A percentile compares a stretch with the other conserved stretches of the same genome.
These are phyloP conservation scores for Ptyas mucosa DNA, from an alignment of 2,113 vertebrate species.

Conservation along the genomic window DNA sequence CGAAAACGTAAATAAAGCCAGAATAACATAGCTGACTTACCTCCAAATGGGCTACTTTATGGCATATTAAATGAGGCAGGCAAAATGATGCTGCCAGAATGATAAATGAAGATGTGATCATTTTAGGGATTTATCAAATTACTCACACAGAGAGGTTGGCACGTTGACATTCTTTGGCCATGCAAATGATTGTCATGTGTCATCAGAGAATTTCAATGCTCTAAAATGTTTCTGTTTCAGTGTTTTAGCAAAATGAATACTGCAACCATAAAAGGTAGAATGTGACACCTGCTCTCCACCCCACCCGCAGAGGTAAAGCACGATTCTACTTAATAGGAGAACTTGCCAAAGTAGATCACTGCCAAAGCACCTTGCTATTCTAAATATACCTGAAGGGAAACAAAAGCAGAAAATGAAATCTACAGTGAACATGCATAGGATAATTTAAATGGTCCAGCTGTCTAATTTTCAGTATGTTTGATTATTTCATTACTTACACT, in stretches of 20 bases:
- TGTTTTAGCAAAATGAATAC: not conserved
- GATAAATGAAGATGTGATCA: not conserved
- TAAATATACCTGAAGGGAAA: not conserved
- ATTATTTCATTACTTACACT: conserved; percentile 22
- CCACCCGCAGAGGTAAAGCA: not conserved
- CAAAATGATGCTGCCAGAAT: not conserved
- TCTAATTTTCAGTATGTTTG: conserved; percentile 15
- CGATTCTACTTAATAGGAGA: not conserved
- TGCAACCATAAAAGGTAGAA: not conserved
- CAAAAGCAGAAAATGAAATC: not conserved
- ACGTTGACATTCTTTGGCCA: not conserved
- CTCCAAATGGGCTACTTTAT: not conserved
- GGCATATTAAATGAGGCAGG: not conserved
- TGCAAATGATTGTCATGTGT: not conserved
- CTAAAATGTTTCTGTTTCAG: not conserved
- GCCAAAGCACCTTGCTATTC: not conserved
- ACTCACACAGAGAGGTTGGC: not conserved
- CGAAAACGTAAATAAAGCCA: not conserved
- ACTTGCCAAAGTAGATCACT: not conserved
- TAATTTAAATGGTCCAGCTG: conserved; percentile 18
- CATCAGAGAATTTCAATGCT: not conserved
- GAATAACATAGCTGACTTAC: not conserved
- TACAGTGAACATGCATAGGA: not conserved
- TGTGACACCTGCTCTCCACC: not conserved
- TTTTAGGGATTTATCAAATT: not conserved